phyloP scores from a whole-genome alignment of 2,797 vertebrate species.

The Acanthurus tractus region DNA sequence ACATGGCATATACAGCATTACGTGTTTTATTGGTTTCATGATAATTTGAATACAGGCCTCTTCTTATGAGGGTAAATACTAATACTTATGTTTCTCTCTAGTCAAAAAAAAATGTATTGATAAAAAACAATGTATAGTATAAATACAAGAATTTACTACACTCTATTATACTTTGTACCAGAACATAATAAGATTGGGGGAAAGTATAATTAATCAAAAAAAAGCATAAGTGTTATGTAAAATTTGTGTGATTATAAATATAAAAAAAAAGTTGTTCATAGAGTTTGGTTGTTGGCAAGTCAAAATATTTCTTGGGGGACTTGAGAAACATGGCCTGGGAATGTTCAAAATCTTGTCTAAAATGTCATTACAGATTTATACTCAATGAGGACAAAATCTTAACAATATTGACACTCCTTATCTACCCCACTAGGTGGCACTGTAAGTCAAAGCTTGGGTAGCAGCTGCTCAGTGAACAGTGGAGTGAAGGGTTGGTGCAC shows the following conservation, averaged over 20 bases:
- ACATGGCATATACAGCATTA: neutral
- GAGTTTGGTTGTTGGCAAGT: neutral
- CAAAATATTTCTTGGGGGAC: neutral
- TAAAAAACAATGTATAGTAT: neutral
- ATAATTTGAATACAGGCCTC: too few species aligned
- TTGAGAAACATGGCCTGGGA: neutral
- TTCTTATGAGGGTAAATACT: too few species aligned
- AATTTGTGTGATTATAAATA: too few species aligned
- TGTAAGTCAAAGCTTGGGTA: slow-evolving; percentile 41
- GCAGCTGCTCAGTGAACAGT: slow-evolving; percentile 17
- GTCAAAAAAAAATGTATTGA: too few species aligned
- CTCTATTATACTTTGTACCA: neutral
- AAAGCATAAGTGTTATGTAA: neutral
- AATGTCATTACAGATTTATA: neutral
- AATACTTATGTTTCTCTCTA: too few species aligned
- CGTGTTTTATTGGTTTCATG: neutral
- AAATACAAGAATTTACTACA: neutral
- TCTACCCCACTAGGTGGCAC: slow-evolving; percentile 58
- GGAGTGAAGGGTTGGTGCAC: slow-evolving; percentile 13
- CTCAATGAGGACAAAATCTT: fast-evolving
- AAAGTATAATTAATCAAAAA: neutral
- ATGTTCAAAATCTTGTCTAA: neutral
- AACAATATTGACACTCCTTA: neutral
- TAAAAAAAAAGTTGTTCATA: neutral
- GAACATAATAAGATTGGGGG: neutral